Conservation (phyloP, 1,140 invertebrate genomes). For the Maconellicoccus hirsutus region DNA sequence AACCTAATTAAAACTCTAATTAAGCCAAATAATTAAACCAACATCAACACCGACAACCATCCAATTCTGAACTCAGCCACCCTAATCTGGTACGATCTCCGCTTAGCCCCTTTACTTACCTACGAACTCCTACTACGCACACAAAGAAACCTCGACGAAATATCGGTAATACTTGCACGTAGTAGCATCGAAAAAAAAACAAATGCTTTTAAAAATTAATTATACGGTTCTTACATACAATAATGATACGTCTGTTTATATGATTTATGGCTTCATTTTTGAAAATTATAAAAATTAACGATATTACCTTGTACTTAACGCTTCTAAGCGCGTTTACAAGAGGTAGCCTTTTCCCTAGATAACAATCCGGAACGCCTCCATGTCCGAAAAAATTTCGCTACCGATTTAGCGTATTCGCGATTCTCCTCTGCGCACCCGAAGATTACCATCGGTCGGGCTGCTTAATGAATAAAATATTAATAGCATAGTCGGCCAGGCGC, state of each 20-base stretch:
- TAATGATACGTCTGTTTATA: constrained; percentile 5
- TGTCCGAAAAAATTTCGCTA: not conserved
- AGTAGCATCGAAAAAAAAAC: not conserved
- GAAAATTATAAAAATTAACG: not conserved
- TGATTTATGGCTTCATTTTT: constrained; percentile 9
- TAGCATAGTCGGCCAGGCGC: no score
- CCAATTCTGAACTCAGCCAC: no score
- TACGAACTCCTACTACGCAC: no score
- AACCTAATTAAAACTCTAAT: no score
- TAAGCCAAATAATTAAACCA: no score
- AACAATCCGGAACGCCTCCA: not conserved
- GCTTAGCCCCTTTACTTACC: no score
- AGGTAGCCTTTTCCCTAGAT: not conserved
- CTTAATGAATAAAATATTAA: constrained; percentile 6
- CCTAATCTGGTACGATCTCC: no score
- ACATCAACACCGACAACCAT: no score
- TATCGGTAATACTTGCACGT: no score
- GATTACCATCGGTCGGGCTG: not conserved
- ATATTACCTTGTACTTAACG: constrained; percentile 9
- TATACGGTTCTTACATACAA: not conserved
- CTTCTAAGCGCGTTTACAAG: not conserved
- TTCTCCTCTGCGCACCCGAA: not conserved
- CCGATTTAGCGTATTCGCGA: no score
- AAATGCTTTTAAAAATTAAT: not conserved
- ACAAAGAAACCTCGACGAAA: no score